Base-by-base conservation (phyloP, 2,888 invertebrate genomes). In the Hyles lineata region DNA sequence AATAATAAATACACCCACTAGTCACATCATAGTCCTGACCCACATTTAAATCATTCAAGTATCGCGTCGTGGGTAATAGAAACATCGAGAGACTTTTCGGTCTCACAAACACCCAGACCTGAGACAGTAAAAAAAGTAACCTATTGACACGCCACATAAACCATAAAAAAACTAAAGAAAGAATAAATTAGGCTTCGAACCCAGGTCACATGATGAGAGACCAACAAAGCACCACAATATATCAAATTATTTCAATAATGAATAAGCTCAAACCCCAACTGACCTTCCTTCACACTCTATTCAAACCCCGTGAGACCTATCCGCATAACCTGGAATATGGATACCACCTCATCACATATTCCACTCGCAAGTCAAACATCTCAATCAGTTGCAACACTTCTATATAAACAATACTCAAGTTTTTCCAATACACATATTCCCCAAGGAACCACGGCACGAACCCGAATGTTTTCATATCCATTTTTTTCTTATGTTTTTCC, bases 351-450 rank as follows among this genome's bases (percentile, higher is more conserved):
- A 70, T 58, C 58, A 32, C 25, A 70, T 70, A 70, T 70, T 70
- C 70, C 17, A n/a, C 15, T 17, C 25, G 61, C 61, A 61, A 43
- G 50, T 23, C 32, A 71, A 60, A 60, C n/a, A 71, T 23, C 67
- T 50, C 69, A 70, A 72, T 72, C 69, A 29, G 25, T 25, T 32
- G 60, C 69, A 60, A 69, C 25, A 59, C 72, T 50, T 70, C 29
- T 25, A 55, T 29, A 60, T 69, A 72, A 70, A 60, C 50, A 60
- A 71, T 61, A 29, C 35, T n/a, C 43, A 70, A 72, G 29, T 75
- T 75, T 74, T 71, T 75, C 74, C 70, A 69, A 74, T 74, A 74
- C 73, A 74, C 73, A 71, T 74, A 74, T 73, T 75, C 76, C 78
- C 76, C 2, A 17, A 50, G 75, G 76, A 71, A 55, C 21, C 9